These are phyloP conservation scores for Didymodactylos carnosus DNA, from an alignment of 2,888 invertebrate genomes.

Conservation along the genomic window DNA sequence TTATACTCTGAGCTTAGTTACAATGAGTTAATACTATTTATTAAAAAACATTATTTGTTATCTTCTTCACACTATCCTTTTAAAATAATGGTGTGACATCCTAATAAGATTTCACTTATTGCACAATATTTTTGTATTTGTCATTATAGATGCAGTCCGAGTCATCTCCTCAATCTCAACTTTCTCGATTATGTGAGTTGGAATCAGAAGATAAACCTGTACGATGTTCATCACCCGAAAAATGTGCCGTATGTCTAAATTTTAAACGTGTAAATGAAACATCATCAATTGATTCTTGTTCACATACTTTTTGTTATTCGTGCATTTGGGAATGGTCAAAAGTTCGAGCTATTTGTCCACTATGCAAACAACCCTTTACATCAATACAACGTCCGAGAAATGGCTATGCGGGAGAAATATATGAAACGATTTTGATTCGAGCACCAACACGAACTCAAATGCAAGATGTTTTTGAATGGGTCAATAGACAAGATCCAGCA, in stretches of 20 bases:
- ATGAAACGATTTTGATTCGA: neutral
- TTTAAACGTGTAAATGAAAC: neutral
- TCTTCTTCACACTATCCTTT: too few species aligned
- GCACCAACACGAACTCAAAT: neutral
- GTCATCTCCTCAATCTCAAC: too few species aligned
- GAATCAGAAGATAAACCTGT: too few species aligned
- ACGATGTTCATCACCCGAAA: neutral
- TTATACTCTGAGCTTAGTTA: too few species aligned
- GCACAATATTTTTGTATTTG: too few species aligned
- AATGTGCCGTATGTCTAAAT: neutral
- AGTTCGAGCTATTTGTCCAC: slow-evolving; percentile 74
- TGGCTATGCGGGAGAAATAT: neutral
- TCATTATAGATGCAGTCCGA: too few species aligned
- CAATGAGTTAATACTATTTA: too few species aligned
- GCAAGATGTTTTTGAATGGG: neutral
- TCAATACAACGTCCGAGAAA: neutral
- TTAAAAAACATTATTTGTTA: too few species aligned
- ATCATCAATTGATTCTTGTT: slow-evolving; percentile 39
- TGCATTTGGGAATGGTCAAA: slow-evolving; percentile 83
- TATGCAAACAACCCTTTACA: slow-evolving; percentile 55
- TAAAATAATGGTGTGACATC: too few species aligned
- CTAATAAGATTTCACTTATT: too few species aligned
- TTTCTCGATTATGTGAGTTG: too few species aligned
- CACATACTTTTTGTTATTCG: slow-evolving; percentile 78
- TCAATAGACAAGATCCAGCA: neutral